These are phyloP conservation scores for Abramis brama DNA, from an alignment of 2,113 vertebrate species.

Conservation along the genomic window DNA sequence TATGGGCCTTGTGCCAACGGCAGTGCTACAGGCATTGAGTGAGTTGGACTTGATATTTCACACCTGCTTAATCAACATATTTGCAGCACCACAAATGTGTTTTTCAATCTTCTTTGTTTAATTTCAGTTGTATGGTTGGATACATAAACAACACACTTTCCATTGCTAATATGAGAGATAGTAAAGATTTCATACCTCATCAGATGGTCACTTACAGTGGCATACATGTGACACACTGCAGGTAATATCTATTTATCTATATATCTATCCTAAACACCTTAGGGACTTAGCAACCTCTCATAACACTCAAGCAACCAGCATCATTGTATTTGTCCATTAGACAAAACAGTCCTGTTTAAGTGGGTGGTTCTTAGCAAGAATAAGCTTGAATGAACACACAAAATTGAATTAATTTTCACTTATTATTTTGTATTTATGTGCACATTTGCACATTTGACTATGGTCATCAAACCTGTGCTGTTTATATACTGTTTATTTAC, in stretches of 20 bases:
- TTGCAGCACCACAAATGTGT: background rate
- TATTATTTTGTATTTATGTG: background rate
- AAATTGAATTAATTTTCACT: no score
- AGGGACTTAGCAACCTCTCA: no score
- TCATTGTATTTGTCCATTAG: background rate
- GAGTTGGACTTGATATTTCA: background rate
- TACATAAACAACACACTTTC: slow-evolving; percentile 91
- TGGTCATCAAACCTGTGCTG: no score
- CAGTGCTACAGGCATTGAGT: slow-evolving; percentile 36
- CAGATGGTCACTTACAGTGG: slow-evolving; percentile 46
- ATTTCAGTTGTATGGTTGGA: slow-evolving; percentile 83
- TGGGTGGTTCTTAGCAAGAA: background rate
- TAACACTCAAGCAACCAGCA: no score
- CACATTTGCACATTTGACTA: background rate
- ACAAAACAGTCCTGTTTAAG: background rate
- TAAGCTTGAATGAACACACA: background rate
- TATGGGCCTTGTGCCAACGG: slow-evolving; percentile 89
- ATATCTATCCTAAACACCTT: background rate
- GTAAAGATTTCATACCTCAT: slow-evolving; percentile 65
- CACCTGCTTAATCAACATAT: background rate
- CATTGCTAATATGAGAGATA: slow-evolving; percentile 66
- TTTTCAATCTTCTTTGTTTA: background rate
- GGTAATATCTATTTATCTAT: slow-evolving; percentile 70
- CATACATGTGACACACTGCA: slow-evolving; percentile 78
- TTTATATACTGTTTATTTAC: background rate